phyloP scores from a whole-genome alignment of 1,140 invertebrate species.

The Oncopeltus fasciatus region DNA sequence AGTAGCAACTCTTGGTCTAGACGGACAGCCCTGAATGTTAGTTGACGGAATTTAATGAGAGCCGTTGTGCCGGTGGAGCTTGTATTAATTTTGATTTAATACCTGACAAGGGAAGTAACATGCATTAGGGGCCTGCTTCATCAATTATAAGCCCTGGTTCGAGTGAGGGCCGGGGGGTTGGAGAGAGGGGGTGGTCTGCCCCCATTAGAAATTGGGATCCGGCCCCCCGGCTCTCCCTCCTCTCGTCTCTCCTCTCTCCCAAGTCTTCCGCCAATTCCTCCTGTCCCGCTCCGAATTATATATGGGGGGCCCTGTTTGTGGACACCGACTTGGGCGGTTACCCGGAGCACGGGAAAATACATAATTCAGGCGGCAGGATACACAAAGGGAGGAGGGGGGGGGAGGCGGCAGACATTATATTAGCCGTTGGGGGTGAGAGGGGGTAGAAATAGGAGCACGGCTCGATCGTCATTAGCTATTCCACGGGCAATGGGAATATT shows the following conservation, averaged over 20 bases:
- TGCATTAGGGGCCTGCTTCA: constrained; percentile 7
- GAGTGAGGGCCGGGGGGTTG: background rate
- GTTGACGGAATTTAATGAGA: background rate
- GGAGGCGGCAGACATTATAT: constrained; percentile 5
- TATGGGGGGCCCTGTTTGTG: background rate
- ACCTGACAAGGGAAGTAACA: constrained; percentile 9
- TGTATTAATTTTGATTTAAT: constrained; percentile 10
- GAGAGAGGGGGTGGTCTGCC: background rate
- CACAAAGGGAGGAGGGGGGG: constrained; percentile 6
- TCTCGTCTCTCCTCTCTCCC: background rate
- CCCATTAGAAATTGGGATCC: constrained; percentile 9
- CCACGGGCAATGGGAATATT: background rate
- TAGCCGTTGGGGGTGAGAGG: too few species aligned
- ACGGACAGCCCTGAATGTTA: background rate
- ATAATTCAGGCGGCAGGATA: background rate
- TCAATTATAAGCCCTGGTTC: background rate
- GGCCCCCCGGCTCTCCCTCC: too few species aligned
- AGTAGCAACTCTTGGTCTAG: too few species aligned
- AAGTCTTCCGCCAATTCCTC: background rate
- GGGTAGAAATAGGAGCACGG: background rate
- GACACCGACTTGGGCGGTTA: background rate
- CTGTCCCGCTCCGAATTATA: background rate
- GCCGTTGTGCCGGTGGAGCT: background rate
- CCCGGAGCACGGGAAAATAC: background rate
- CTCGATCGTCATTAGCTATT: background rate